phyloP scores from a whole-genome alignment of 2,113 vertebrate species.

The Myotis davidii region DNA sequence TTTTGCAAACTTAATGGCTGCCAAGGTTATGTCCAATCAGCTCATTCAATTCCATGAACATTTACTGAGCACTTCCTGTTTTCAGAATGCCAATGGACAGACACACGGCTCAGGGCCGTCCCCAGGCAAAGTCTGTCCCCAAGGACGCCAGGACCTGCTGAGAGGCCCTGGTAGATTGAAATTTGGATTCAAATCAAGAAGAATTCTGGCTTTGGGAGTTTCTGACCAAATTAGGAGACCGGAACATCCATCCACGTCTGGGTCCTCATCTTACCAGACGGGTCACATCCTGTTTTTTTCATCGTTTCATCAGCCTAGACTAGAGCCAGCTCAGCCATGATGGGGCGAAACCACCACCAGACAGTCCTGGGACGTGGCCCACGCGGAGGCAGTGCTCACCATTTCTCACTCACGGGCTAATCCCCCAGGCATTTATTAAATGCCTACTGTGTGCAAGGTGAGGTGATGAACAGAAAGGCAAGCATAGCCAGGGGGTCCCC shows the following conservation, averaged over 20 bases:
- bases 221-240: not conserved
- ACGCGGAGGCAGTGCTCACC: not conserved
- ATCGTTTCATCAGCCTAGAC: constrained; percentile 10
- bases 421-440: not conserved
- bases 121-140: not conserved
- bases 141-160: not conserved
- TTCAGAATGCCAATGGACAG: not conserved
- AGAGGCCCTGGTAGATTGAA: not conserved
- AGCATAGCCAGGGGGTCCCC: not conserved
- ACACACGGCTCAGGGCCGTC: not conserved
- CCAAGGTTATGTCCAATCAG: not conserved
- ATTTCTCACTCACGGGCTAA: not conserved
- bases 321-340: not conserved
- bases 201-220: not conserved
- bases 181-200: not conserved
- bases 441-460: not conserved
- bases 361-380: constrained; percentile 14
- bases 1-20: not conserved
- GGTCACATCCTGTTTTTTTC: constrained; percentile 51
- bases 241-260: not conserved
- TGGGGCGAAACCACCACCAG: not conserved
- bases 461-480: not conserved
- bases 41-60: not conserved
- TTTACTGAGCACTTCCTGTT: not conserved
- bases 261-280: not conserved